Evolutionary conservation across 2,113 vertebrate genomes (phyloP), one percentile per base, ranked within the genome.

Genomic region (Coracopsis vasa): DNA sequence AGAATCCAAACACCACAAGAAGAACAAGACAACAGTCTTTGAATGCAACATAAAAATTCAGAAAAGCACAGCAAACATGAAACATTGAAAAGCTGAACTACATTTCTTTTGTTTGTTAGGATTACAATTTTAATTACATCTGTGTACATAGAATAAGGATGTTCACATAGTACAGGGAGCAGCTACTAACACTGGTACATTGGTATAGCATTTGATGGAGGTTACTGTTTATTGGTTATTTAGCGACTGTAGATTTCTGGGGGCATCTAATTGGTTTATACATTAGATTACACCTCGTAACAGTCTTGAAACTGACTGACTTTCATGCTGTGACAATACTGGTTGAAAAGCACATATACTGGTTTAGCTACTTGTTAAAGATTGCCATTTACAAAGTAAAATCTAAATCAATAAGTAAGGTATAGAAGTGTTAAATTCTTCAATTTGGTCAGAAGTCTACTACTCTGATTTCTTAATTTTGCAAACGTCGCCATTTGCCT

Each of bases 71-170:
- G 98, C 98, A 98, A 99, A 99, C 98, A 98, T 99, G 99, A 98
- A 99, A 99, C 99, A 98, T 97, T 98, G 98, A 98, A 98, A 99
- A 98, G 98, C 98, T 98, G 98, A 99, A 98, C 98, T 99, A 99
- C 98, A 97, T 97, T 97, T 97, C 97, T 92, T 97, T 98, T 98
- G 97, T 98, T 98, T 98, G 99, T 99, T 99, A 99, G 98, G 99
- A 99, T 99, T 99, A 99, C 98, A 99, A 98, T 99, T 99, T 99
- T 99, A 98, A 99, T 99, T 99, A 99, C 99, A 99, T 99, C 98
- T 99, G 98, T 98, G 98, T 98, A 99, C 99, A 99, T 98, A 98
- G 98, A 98, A 98, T 98, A 99, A 98, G 98, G 99, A 99, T 98
- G 98, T 99, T 99, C 98, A 99, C 98, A 99, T 98, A 99, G 98